Percentiles rank a stretch among this genome's conserved stretches.
phyloP scores from a whole-genome alignment of 2,797 vertebrate species.

The Spinibarbus caldwelli region DNA sequence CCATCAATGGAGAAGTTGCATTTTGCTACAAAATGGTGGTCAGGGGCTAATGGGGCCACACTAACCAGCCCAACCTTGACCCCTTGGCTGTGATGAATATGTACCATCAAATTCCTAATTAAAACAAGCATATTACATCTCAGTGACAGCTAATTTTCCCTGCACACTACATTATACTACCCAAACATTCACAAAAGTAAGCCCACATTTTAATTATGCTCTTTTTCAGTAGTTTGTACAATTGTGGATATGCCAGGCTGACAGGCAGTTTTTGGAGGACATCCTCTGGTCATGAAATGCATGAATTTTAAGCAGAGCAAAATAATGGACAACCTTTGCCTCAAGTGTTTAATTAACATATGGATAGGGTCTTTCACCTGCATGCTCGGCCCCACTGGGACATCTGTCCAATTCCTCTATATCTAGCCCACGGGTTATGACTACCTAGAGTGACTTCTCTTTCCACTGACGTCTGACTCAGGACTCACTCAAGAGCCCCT shows the following conservation, averaged over 20 bases:
- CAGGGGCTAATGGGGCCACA: too few relatives aligned
- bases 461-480: conserved; percentile 48
- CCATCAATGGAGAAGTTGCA: too few relatives aligned
- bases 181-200: conserved; percentile 12
- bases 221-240: conserved; percentile 12
- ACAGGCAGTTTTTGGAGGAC: conserved; percentile 18
- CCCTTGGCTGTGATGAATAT: too few relatives aligned
- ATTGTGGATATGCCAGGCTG: too few relatives aligned
- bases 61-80: too few relatives aligned
- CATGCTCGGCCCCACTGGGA: conserved; percentile 44
- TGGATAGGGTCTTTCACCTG: conserved; percentile 33
- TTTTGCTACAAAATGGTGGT: too few relatives aligned
- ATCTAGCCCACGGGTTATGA: conserved; percentile 39
- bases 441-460: conserved; percentile 47
- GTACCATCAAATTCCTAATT: not conserved
- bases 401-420: conserved; percentile 32
- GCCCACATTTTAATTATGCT: conserved; percentile 19
- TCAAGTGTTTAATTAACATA: conserved; percentile 55
- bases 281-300: conserved; percentile 25
- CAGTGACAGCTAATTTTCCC: not conserved
- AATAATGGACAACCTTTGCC: conserved; percentile 47
- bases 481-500: conserved; percentile 51
- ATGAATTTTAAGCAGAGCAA: conserved; percentile 22
- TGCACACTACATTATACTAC: not conserved
- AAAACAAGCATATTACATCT: not conserved